Base-by-base conservation (phyloP, 2,113 vertebrate species). In the Aix galericulata region DNA sequence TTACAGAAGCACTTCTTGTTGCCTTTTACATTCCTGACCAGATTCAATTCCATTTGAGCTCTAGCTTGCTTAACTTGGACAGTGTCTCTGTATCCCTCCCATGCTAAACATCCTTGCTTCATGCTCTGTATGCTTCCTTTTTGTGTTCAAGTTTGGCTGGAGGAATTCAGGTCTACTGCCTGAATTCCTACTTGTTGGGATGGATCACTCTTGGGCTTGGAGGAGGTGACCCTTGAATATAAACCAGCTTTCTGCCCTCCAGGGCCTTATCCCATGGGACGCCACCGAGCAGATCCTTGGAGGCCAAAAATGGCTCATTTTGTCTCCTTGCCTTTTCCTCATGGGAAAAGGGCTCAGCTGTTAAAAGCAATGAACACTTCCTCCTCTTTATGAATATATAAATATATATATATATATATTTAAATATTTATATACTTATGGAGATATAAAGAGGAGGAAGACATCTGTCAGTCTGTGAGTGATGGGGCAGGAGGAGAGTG, bases 381-480 rank as follows among this genome's bases (percentile, higher is more conserved):
- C n/a, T 79, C 36, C 58, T 40, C 40, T 40, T 40, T 40, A 40
- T 40, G 40, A 40, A 40, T 40, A 40, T 40, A 40, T 40, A 40
- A 40, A 40, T 11, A 40, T 40, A 11, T 11, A 11, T 40, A 40
- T 40, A 40, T 5, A 40, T 40, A 40, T 40, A 40, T 40, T 40
- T 40, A 40, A 40, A 40, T 40, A 40, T 40, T 12, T 40, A 40
- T 12, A 40, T 40, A 40, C 13, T 40, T 40, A 40, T 40, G 40
- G 13, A 40, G 13, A 40, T 40, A 3, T 40, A 10, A 3, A 10
- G 27, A 55, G 20, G 68, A 74, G 32, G 34, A 79, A 68, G n/a
- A 34, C 0, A 1, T 64, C 73, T 91, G 83, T 2, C 1, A 27
- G 18, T 31, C 31, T n/a, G 0, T 74, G 42, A 55, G 17, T 10